Base-by-base conservation (phyloP, 2,113 vertebrate genomes). In the Bufo gargarizans region DNA sequence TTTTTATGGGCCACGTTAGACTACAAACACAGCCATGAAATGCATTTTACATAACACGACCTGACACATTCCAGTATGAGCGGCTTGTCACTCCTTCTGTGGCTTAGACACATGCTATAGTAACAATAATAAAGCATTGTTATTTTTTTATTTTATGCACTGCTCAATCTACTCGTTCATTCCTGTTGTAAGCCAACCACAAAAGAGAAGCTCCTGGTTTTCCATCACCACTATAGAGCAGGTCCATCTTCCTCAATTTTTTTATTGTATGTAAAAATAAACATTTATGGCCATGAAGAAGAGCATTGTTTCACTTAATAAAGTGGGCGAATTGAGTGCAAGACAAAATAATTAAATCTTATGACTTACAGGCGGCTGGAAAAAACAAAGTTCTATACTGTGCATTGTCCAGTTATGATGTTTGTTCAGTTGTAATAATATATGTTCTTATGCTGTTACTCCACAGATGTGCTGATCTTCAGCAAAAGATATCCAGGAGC, bases 401-500 rank as follows among this genome's bases (percentile, higher is more conserved):
- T 61, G 55, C 58, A 63, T 50, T 33, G 33, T 45, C 17, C 8
- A 2, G 19, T 59, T n/a, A 43, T 86, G 84, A 72, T 47, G 83
- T 85, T 58, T 85, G 83, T 72, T 85, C 16, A 56, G 47, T 85
- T 84, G 63, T 55, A 71, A 84, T 84, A 84, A 47, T 84, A 84
- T 55, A 49, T 20, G 13, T 76, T 50, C 50, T 45, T 71, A 50
- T 50, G 72, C 47, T 76, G 43, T 74, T 47, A 74, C 71, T 47
- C 47, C 9, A 6, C 71, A 74, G 71, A 74, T 74, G 72, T 76
- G 72, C 45, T 49, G 72, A 76, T 8, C 45, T 9, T 19, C 4
- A 50, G 72, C 16, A 76, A 76, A 76, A 76, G 45, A 76, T 11
- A 76, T 6, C 72, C 72, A 50, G 45, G 7, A 45, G 14, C 69